Conservation (phyloP, 2,113 vertebrate species). For the Ceyx cyanopectus region DNA sequence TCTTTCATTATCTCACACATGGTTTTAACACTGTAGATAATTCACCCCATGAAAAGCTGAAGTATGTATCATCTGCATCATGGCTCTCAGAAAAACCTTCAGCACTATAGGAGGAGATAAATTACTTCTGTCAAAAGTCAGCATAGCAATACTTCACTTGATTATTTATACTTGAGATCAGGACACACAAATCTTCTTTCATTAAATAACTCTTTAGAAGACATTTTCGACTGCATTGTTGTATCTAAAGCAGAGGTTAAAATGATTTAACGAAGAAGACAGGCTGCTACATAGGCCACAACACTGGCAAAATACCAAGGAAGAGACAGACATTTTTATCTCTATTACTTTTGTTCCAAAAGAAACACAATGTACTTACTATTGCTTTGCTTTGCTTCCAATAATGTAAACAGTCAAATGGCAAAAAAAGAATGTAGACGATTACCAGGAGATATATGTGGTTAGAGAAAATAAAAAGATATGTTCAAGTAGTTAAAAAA, state of each 20-base stretch:
- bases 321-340: neutral
- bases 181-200: neutral
- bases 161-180: neutral
- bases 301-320: neutral
- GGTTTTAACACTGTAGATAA: neutral
- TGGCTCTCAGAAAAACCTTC: neutral
- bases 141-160: neutral
- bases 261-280: neutral
- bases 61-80: neutral
- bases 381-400: neutral
- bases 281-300: neutral
- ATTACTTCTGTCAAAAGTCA: neutral
- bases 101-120: neutral
- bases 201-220: neutral
- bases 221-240: neutral
- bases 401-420: neutral
- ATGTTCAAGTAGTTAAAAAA: neutral
- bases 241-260: neutral
- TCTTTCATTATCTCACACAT: neutral
- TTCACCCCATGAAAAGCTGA: neutral
- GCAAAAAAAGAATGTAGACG: neutral
- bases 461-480: neutral
- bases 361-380: slow-evolving; percentile 3
- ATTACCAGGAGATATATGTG: neutral
- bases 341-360: neutral